Evolutionary conservation across 2,797 vertebrate genomes (phyloP), one percentile per base, ranked within the genome.

Genomic region (Micrastur ruficollis): DNA sequence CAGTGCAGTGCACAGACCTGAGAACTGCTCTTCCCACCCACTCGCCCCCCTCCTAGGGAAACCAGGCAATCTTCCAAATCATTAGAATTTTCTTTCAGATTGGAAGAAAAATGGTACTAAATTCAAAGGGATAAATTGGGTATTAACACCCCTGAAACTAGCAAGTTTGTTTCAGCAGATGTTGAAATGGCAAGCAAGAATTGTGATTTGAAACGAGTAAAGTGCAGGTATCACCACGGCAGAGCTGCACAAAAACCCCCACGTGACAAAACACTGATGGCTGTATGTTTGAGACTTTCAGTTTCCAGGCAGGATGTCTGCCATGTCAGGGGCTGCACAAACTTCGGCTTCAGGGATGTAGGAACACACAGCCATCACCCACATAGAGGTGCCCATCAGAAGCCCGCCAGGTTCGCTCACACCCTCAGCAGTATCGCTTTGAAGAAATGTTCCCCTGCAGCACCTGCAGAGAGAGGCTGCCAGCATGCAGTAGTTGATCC

Each of bases 151-250:
- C 44, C 25, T 55, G 63, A 86, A 89, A 80, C n/a, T 10, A 72
- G 53, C 1, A 2, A 67, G 55, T 16, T 34, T 32, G 23, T 49
- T 68, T 26, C 79, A 36, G 46, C 4, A 56, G 61, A 58, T 44
- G 52, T 9, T 50, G 36, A 73, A 88, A 61, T 4, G 14, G 66
- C 25, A 18, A 44, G 36, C 4, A 0, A 50, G 38, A 65, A 50
- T 5, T 44, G 63, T 17, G 19, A 55, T 62, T 19, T n/a, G n/a
- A 58, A 68, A 59, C 1, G 8, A 59, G 61, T 18, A 38, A 71
- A 52, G 27, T 1, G 2, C 2, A 1, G 40, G 40, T 16, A 49
- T 32, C 34, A 22, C 29, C 2, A 0, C 1, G 25, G 40, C 26
- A 36, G 42, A 56, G 52, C 36, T 50, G 22, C 34, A 42, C 0